Conservation (phyloP, 1,140 invertebrate genomes). For the Scaptomyza pallida region DNA sequence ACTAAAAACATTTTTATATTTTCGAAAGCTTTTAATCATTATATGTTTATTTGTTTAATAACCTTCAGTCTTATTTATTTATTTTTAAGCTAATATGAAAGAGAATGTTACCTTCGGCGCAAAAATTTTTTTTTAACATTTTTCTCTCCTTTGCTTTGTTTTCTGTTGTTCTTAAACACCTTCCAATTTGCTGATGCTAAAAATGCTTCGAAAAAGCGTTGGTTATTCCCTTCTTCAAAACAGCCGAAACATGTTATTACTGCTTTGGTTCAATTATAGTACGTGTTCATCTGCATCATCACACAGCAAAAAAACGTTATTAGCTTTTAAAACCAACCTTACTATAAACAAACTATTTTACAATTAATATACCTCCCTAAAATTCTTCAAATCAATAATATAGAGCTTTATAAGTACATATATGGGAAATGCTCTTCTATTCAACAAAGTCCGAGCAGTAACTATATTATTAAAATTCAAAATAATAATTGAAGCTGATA, state of each 20-base stretch:
- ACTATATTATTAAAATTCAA: no score
- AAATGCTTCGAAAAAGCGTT: slow-evolving; percentile 30
- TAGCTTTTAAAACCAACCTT: slow-evolving; percentile 49
- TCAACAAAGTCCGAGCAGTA: no score
- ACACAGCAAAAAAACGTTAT: slow-evolving; percentile 49
- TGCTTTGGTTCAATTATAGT: slow-evolving; percentile 52
- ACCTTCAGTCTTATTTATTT: background rate
- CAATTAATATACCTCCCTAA: slow-evolving; percentile 24
- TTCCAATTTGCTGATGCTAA: slow-evolving; percentile 42
- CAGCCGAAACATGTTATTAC: slow-evolving; percentile 62
- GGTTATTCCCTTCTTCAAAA: slow-evolving; percentile 44
- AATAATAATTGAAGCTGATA: no score
- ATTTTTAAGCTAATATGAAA: background rate
- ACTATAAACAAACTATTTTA: slow-evolving; percentile 55
- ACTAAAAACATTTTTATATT: no score
- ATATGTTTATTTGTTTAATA: background rate
- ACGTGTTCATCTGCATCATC: slow-evolving; percentile 52
- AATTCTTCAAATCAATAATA: background rate
- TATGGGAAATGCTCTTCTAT: no score
- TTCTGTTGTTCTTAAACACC: slow-evolving; percentile 39
- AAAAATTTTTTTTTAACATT: background rate
- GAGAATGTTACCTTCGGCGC: slow-evolving; percentile 15
- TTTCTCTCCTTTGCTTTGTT: slow-evolving; percentile 37
- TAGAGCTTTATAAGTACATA: no score
- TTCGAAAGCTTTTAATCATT: no score